Evolutionary conservation across 2,888 invertebrate genomes (phyloP), one percentile per base, ranked within the genome.

Genomic region (Notodonta ziczac): DNA sequence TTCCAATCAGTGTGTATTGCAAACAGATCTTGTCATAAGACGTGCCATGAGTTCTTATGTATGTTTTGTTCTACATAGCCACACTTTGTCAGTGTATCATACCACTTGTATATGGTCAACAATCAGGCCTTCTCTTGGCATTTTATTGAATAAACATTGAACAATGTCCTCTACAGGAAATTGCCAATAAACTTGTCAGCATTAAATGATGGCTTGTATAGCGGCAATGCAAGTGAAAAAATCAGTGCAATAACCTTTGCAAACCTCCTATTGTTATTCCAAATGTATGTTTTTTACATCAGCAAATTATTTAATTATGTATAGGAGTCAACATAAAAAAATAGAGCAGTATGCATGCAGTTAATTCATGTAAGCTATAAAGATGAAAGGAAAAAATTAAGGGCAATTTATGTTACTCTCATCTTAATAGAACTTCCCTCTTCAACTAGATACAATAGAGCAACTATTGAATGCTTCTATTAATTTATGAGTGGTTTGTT

Each of bases 391-490:
- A 80, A 85, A n/a, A 86, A 90, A 93, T 92, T 92, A 90, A 88
- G 90, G 88, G 79, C 91, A 92, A 91, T 91, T 86, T 87, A 81
- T 81, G 74, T 72, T 63, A 78, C 85, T 81, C 84, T 83, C 80
- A 73, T 84, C 87, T 86, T 89, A 91, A 91, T 90, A 84, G 88
- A 84, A 93, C 92, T 88, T 93, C 93, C 93, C 87, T 74, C 86
- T 90, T 86, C 80, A 84, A 77, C 72, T 77, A 80, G 74, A 51
- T 42, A 80, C 78, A 81, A 78, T 81, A 69, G 81, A 70, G 83
- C 81, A 82, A 76, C 58, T 60, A 67, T 68, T 72, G 63, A 66
- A 61, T 71, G 62, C 66, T 69, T 68, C 72, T 73, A 77, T 81
- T 80, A 76, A 77, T 24, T 24, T 24, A 24, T 24, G 24, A 24